Conservation (phyloP, 2,888 invertebrate species). For the Meteorus cinctellus region DNA sequence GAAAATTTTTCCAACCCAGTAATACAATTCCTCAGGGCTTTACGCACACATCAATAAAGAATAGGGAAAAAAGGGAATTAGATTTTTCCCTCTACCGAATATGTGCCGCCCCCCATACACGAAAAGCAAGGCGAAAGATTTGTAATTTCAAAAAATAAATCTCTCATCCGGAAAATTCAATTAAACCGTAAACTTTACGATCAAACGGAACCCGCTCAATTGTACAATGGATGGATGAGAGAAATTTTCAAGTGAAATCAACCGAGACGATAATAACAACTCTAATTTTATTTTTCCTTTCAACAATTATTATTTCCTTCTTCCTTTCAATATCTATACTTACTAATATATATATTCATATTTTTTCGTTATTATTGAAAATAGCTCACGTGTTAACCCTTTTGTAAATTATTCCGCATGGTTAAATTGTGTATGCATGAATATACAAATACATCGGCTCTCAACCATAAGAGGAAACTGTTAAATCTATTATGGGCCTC, state of each 20-base stretch:
- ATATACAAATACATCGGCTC: conserved; percentile 11
- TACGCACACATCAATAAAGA: not conserved
- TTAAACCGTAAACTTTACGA: conserved; percentile 34
- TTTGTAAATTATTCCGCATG: conserved; percentile 21
- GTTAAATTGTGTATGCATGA: conserved; percentile 10
- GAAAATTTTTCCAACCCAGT: not conserved
- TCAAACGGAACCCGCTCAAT: conserved; percentile 33
- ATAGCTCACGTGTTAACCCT: conserved; percentile 10
- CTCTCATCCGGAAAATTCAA: conserved; percentile 41
- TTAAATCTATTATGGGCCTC: conserved; percentile 63
- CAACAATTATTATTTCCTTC: not conserved
- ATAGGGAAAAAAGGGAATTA: not conserved
- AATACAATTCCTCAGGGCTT: not conserved
- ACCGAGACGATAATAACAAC: not conserved
- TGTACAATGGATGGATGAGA: conserved; percentile 6
- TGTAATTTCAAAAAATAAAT: conserved; percentile 30
- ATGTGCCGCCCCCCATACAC: not conserved
- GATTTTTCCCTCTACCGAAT: not conserved
- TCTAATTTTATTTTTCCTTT: conserved; percentile 13
- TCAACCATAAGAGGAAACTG: conserved; percentile 57
- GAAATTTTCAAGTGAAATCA: conserved; percentile 16
- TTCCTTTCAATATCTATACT: not conserved
- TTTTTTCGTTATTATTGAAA: conserved; percentile 1
- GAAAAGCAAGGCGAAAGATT: conserved; percentile 5
- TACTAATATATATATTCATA: not conserved